Percentiles rank a stretch among this genome's conserved stretches.
Evolutionary conservation across 2,888 invertebrate species (phyloP).

Genomic region (Idaea aversata): DNA sequence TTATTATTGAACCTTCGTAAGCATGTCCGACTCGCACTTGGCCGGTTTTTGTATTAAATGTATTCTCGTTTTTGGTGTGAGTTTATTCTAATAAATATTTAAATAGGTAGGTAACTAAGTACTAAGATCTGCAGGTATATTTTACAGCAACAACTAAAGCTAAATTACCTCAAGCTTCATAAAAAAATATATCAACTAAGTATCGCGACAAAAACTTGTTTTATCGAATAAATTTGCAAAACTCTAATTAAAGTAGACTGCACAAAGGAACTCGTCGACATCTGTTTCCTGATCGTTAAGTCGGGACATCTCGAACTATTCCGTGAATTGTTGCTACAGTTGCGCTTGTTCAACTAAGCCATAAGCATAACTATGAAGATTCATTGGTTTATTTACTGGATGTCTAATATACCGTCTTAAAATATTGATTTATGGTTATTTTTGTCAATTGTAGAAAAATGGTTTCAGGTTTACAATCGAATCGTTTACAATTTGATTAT

Average conservation of each 20-base stretch:
- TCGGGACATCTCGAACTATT: slow-evolving; percentile 2
- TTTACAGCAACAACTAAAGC: background rate
- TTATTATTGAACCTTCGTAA: too few relatives aligned
- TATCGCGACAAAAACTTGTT: background rate
- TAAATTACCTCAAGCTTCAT: background rate
- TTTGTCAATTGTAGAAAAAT: too few relatives aligned
- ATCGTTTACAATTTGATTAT: slow-evolving; percentile 6
- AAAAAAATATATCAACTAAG: background rate
- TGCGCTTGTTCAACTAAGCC: background rate
- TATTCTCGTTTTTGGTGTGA: too few relatives aligned
- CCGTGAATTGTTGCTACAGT: background rate
- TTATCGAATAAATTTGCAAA: background rate
- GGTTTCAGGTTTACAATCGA: background rate
- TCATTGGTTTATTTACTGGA: background rate
- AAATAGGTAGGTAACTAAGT: too few relatives aligned
- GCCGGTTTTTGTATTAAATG: too few relatives aligned
- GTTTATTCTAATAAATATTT: too few relatives aligned
- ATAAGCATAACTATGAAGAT: background rate
- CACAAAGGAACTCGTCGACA: slow-evolving; percentile 3
- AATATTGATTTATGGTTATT: too few relatives aligned
- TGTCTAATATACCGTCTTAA: background rate
- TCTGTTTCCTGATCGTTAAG: slow-evolving; percentile 6
- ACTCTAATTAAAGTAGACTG: slow-evolving; percentile 3
- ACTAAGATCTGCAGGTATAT: too few relatives aligned
- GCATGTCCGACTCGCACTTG: too few relatives aligned